Base-by-base conservation (phyloP, 1,140 invertebrate genomes). In the Leptinotarsa undecemlineata region DNA sequence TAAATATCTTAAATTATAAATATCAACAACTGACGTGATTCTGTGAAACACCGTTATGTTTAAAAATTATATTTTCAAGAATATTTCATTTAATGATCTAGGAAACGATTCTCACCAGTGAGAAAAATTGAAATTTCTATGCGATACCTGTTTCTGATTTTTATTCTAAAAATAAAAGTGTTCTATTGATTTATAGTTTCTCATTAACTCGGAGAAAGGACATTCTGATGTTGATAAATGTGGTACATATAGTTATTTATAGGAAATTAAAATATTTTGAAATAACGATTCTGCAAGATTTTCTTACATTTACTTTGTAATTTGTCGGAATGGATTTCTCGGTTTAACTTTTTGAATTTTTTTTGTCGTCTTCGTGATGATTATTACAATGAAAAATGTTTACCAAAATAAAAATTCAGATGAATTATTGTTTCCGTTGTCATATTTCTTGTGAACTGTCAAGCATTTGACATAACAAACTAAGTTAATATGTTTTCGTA, bases 141-240 rank as follows among this genome's bases (percentile, higher is more conserved):
- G 26, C 26, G 6, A 33, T 33, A 33, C 26, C 26, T 33, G 26
- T 33, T 33, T 33, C 26, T 33, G 26, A 33, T 33, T 33, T 33
- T 33, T 33, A 33, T 33, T 33, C 26, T 33, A 33, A 33, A 3
- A 57, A 15, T 57, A 57, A 57, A 57, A 57, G 1, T 17, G 14
- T n/a, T 17, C 5, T n/a, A 15, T n/a, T 57, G 51, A 57, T 17
- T 57, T n/a, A 57, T 57, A 57, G 15, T n/a, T 17, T 15, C 14
- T n/a, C n/a, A 57, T 57, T 57, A 57, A 17, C 14, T 6, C 15
- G 14, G 51, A 57, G 15, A 57, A 57, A 57, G 51, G 51, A 57
- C 51, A 57, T 57, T 57, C 51, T n/a, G 51, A n/a, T 57, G 51
- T 57, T 57, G 15, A 57, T 57, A n/a, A 57, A n/a, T n/a, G 14